phyloP scores from a whole-genome alignment of 2,797 vertebrate species.

The Botia almorhae region DNA sequence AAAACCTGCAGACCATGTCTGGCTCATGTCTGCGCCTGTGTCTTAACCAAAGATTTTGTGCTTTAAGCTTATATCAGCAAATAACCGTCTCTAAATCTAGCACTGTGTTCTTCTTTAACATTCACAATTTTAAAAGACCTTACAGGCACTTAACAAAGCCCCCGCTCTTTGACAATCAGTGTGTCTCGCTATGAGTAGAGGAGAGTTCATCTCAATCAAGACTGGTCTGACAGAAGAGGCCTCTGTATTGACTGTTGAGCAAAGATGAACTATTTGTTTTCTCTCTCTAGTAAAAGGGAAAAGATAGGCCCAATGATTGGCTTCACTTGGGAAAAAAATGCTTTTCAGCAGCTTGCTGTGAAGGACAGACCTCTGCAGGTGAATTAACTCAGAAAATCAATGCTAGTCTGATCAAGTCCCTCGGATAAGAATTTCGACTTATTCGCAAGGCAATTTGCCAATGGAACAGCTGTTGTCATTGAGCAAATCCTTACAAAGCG shows the following conservation, averaged over 20 bases:
- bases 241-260: constrained; percentile 73
- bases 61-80: constrained; percentile 40
- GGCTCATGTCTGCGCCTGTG: constrained; percentile 58
- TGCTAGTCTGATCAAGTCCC: constrained; percentile 58
- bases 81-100: constrained; percentile 21
- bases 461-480: constrained; percentile 36
- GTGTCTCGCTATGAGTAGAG: constrained; percentile 60
- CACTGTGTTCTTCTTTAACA: constrained; percentile 53
- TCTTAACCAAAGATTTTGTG: constrained; percentile 57
- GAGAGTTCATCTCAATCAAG: constrained; percentile 76
- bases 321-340: constrained; percentile 64
- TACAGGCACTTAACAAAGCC: constrained; percentile 51
- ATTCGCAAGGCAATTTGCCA: constrained; percentile 52
- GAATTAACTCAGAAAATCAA: constrained; percentile 69
- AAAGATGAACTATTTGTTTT: constrained; percentile 76
- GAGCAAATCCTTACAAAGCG: constrained; percentile 56
- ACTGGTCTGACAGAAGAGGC: constrained; percentile 46
- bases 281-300: constrained; percentile 65
- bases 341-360: constrained; percentile 61
- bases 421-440: constrained; percentile 49
- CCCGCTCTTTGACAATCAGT: constrained; percentile 68
- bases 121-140: constrained; percentile 60
- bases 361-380: constrained; percentile 54
- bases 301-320: constrained; percentile 72
- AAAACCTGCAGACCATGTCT: constrained; percentile 60